Evolutionary conservation across 2,888 invertebrate genomes (phyloP).

Genomic region (Bombylius major): DNA sequence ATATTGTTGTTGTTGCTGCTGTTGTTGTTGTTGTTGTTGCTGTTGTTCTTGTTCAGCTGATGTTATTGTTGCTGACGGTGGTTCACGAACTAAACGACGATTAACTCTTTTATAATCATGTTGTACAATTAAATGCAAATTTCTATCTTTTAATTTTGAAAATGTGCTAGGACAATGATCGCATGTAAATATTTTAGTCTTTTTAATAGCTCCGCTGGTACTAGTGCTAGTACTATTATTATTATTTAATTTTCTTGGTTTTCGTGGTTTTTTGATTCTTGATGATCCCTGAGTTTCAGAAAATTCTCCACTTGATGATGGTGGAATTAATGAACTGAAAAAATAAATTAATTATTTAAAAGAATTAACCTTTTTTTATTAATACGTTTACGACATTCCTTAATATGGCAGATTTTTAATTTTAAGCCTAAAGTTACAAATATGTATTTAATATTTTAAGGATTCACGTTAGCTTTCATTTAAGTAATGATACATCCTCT

Average conservation of each 20-base stretch:
- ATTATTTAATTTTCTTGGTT: not conserved
- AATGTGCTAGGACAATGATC: constrained; percentile 31
- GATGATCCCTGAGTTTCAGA: not conserved
- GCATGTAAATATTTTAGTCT: constrained; percentile 29
- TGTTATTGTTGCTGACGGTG: constrained; percentile 10
- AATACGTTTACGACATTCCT: too few species aligned
- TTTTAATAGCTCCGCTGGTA: constrained; percentile 18
- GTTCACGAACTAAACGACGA: constrained; percentile 29
- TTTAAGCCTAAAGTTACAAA: too few species aligned
- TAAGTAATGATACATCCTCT: too few species aligned
- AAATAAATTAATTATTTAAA: not conserved
- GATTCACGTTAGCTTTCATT: too few species aligned
- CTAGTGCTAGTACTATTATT: constrained; percentile 15
- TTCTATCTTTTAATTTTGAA: constrained; percentile 31
- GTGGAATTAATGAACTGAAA: not conserved
- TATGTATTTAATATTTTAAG: too few species aligned
- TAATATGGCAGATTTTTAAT: too few species aligned
- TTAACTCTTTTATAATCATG: constrained; percentile 34
- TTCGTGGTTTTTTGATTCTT: not conserved
- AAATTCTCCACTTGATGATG: not conserved
- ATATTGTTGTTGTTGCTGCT: constrained; percentile 8
- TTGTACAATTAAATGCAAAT: constrained; percentile 30
- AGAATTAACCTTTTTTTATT: too few species aligned
- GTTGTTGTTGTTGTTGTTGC: constrained; percentile 9
- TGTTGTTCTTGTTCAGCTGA: constrained; percentile 12